These are phyloP conservation scores for Baccha elongata DNA, from an alignment of 2,888 invertebrate genomes.

Conservation along the genomic window DNA sequence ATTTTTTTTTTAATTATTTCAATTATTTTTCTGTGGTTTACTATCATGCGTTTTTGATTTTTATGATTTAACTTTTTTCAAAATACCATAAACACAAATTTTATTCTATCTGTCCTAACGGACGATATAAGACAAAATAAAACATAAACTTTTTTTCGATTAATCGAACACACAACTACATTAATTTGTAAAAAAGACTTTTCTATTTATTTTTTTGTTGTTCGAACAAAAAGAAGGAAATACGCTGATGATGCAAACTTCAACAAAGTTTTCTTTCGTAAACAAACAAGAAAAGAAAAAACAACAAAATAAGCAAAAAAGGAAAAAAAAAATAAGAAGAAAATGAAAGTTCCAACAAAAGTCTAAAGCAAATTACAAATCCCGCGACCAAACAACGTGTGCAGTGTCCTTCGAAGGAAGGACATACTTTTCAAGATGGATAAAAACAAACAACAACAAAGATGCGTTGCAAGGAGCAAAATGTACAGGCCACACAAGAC, in stretches of 20 bases:
- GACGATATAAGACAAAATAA: slow-evolving; percentile 14
- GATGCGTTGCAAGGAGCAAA: slow-evolving; percentile 73
- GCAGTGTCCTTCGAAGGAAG: slow-evolving; percentile 63
- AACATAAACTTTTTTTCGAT: slow-evolving; percentile 51
- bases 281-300: slow-evolving; percentile 22
- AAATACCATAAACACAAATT: slow-evolving; percentile 1
- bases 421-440: slow-evolving; percentile 48
- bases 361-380: slow-evolving; percentile 69
- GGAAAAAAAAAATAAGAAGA: slow-evolving; percentile 20
- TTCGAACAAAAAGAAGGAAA: slow-evolving; percentile 20
- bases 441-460: slow-evolving; percentile 62
- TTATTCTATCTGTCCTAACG: background rate
- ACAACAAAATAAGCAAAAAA: slow-evolving; percentile 4
- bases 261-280: slow-evolving; percentile 50
- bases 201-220: slow-evolving; percentile 25
- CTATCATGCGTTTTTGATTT: slow-evolving; percentile 47
- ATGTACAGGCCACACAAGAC: slow-evolving; percentile 72
- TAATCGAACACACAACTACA: slow-evolving; percentile 61
- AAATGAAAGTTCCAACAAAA: slow-evolving; percentile 58
- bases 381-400: slow-evolving; percentile 71
- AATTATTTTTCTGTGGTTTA: background rate
- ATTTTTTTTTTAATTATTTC: slow-evolving; percentile 24
- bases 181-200: slow-evolving; percentile 56
- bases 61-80: slow-evolving; percentile 30
- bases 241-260: slow-evolving; percentile 56